phyloP scores from a whole-genome alignment of 2,113 vertebrate genomes.

The Erinaceus europaeus region DNA sequence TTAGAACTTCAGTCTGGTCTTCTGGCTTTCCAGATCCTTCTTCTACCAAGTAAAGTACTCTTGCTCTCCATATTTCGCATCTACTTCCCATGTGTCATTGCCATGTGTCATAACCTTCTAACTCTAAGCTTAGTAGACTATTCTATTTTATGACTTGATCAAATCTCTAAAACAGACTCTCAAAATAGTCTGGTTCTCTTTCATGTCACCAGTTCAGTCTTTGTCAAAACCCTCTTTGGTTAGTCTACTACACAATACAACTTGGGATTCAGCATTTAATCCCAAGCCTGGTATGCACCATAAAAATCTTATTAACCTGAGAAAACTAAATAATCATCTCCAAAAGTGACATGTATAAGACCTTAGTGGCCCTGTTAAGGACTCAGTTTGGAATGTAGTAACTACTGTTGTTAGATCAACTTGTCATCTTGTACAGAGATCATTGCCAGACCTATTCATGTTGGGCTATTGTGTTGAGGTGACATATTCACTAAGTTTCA shows the following conservation, averaged over 20 bases:
- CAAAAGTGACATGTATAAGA: neutral
- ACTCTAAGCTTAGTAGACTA: rapidly evolving
- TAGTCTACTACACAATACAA: neutral
- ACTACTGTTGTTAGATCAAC: neutral
- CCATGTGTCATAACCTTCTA: neutral
- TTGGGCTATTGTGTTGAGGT: neutral
- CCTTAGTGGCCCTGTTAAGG: neutral
- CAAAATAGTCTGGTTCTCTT: neutral
- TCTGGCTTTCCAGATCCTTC: neutral
- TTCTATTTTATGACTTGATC: neutral
- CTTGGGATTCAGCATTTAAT: neutral
- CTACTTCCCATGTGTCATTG: neutral
- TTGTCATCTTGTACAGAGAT: neutral
- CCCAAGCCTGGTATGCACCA: neutral
- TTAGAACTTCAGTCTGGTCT: neutral
- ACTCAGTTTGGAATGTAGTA: neutral
- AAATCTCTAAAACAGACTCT: neutral
- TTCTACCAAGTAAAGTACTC: neutral
- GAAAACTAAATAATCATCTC: constrained; percentile 5
- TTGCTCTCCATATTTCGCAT: neutral
- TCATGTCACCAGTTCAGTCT: neutral
- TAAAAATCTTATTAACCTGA: neutral
- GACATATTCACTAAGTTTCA: neutral
- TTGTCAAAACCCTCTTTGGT: neutral
- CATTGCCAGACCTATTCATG: neutral